These are phyloP conservation scores for Diorhabda carinulata DNA, from an alignment of 1,140 invertebrate genomes.

Conservation along the genomic window DNA sequence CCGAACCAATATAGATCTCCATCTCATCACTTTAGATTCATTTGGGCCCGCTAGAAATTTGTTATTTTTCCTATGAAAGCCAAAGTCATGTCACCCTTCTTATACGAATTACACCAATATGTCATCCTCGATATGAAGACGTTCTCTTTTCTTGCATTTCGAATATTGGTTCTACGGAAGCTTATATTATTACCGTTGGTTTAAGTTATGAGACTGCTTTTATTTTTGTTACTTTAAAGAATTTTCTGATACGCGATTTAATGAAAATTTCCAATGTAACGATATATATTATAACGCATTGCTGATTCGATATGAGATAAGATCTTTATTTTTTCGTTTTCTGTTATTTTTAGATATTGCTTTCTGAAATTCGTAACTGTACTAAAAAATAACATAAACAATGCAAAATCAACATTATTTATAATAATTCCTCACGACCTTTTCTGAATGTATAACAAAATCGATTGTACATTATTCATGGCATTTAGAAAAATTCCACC, in stretches of 20 bases:
- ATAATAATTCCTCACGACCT: too few species aligned
- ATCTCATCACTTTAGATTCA: conserved; percentile 14
- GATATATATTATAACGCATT: too few species aligned
- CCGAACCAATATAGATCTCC: conserved; percentile 3
- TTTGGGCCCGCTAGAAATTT: conserved; percentile 16
- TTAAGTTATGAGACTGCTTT: conserved; percentile 2
- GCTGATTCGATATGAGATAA: too few species aligned
- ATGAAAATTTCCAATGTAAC: neutral
- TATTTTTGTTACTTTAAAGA: conserved; percentile 1
- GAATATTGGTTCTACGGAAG: conserved; percentile 6
- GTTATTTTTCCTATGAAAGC: conserved; percentile 7
- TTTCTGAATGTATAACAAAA: too few species aligned
- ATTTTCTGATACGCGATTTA: neutral
- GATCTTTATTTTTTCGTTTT: too few species aligned
- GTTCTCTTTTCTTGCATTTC: conserved; percentile 12
- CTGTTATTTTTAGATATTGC: too few species aligned
- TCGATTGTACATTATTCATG: too few species aligned
- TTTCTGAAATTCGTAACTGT: too few species aligned
- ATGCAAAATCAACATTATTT: too few species aligned
- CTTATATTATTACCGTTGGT: conserved; percentile 14
- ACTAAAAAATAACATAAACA: too few species aligned
- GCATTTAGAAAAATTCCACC: too few species aligned
- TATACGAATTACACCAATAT: conserved; percentile 10
- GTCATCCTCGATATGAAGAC: conserved; percentile 11
- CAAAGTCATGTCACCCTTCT: conserved; percentile 8